Evolutionary conservation across 2,113 vertebrate genomes (phyloP), one percentile per base, ranked within the genome.

Genomic region (Callithrix jacchus): DNA sequence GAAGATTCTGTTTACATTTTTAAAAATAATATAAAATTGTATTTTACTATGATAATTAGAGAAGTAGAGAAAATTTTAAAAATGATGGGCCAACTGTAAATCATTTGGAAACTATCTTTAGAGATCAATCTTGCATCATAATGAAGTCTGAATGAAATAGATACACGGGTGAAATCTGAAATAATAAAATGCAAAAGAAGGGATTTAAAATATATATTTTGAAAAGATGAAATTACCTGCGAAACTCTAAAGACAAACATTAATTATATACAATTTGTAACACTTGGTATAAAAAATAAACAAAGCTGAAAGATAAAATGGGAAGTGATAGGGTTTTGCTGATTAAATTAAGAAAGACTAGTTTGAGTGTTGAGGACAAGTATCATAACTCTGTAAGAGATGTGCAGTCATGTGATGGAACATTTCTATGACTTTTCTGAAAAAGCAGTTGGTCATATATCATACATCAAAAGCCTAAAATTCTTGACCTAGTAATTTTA

Each of bases 21-120:
- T 83, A 87, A 87, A 32, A 93, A 80, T 42, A 76, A 71, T 71
- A 83, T 82, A 79, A 79, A 83, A 83, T 87, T 87, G 27, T 11
- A 71, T 91, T 79, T 32, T 56, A 83, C 30, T 30, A 25, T 71
- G n/a, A 70, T 32, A 54, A 83, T 32, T 83, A 35, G 25, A 37
- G 6, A 14, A 93, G 21, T 14, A 71, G 40, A 95, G 58, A 52
- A 93, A 87, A 42, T 71, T 93, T 87, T 86, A 76, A 89, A 80
- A 30, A 76, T 74, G 47, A 81, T 49, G 16, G 49, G 8, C 1
- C 13, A 68, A 56, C 9, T 13, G 8, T 93, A 52, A 49, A 61
- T 61, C 40, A 87, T 76, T 76, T 30, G 1, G 27, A 76, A 95
- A 66, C 49, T 90, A 70, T 47, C 52, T 70, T 70, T 86, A 68